Conservation (phyloP, 1,140 invertebrate genomes). For the Cecropterus lyciades region DNA sequence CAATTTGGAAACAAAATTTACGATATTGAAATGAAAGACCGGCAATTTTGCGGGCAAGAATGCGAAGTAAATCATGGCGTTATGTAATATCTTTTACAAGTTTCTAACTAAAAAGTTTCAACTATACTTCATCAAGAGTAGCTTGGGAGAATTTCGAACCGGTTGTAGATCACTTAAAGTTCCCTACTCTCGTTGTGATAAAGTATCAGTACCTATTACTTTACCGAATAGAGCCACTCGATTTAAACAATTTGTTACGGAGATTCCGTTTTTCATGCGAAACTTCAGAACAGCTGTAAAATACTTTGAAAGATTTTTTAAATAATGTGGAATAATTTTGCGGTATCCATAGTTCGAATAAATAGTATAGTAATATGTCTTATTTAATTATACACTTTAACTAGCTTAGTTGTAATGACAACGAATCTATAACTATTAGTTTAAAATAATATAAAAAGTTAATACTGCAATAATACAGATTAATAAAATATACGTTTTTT, state of each 20-base stretch:
- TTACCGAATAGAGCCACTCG: conserved; percentile 9
- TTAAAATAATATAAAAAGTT: too few species aligned
- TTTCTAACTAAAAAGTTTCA: conserved; percentile 31
- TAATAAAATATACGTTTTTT: too few species aligned
- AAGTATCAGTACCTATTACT: conserved; percentile 24
- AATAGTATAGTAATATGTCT: too few species aligned
- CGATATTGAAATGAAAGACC: conserved; percentile 37
- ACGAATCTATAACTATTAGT: too few species aligned
- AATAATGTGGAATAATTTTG: too few species aligned
- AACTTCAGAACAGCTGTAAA: neutral
- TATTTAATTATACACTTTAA: too few species aligned
- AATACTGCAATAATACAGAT: too few species aligned
- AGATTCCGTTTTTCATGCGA: too few species aligned
- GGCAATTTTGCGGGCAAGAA: conserved; percentile 28
- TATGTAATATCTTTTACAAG: conserved; percentile 34
- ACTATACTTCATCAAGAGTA: conserved; percentile 34
- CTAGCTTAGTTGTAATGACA: too few species aligned
- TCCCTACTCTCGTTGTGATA: conserved; percentile 23
- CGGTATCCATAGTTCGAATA: too few species aligned
- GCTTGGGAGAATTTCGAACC: conserved; percentile 31
- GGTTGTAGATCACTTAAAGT: conserved; percentile 31
- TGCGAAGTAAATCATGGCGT: conserved; percentile 30
- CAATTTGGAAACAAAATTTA: conserved; percentile 47
- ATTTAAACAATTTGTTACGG: conserved; percentile 18
- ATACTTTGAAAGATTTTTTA: too few species aligned